Evolutionary conservation across 2,797 vertebrate species (phyloP).

Genomic region (Neomorphus geoffroyi): DNA sequence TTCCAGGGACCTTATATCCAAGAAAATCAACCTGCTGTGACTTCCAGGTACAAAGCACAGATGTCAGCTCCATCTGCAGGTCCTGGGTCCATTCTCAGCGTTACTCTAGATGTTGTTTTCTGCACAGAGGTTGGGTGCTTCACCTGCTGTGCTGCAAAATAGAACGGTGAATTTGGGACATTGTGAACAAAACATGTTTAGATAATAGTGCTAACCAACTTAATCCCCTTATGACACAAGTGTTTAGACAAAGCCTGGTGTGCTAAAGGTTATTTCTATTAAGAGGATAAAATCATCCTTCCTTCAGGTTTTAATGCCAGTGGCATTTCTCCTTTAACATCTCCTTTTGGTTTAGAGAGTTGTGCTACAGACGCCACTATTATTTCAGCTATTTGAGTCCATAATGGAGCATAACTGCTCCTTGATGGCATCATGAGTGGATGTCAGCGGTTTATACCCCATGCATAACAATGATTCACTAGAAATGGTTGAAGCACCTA

Average conservation of each 20-base stretch:
- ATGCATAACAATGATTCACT: not conserved
- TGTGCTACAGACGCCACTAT: not conserved
- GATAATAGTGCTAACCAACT: not conserved
- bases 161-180: not conserved
- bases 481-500: not conserved
- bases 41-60: not conserved
- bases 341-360: not conserved
- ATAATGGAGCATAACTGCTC: not conserved
- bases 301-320: not conserved
- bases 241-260: not conserved
- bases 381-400: not conserved
- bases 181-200: not conserved
- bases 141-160: not conserved
- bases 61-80: not conserved
- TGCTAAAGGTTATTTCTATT: not conserved
- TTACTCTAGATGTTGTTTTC: not conserved
- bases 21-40: not conserved
- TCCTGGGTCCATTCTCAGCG: not conserved
- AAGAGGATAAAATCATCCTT: not conserved
- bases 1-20: not conserved
- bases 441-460: not conserved
- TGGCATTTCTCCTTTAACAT: not conserved
- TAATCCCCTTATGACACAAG: not conserved
- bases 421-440: not conserved
- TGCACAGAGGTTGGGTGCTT: not conserved